These are phyloP conservation scores for Galeopsomyia nigrocyanea DNA, from an alignment of 2,888 invertebrate genomes.

Conservation along the genomic window DNA sequence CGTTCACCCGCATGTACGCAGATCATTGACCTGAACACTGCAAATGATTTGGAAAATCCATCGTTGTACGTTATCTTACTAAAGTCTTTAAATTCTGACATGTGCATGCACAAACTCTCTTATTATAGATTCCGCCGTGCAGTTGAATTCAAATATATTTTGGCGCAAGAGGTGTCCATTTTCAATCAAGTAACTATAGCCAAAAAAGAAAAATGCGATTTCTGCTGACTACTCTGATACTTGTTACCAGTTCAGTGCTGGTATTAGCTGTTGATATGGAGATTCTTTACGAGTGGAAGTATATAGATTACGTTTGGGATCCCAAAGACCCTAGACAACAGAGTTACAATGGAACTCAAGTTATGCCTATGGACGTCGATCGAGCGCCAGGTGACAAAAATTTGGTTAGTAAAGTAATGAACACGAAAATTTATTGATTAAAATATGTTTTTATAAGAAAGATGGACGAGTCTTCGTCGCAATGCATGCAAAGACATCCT, in stretches of 20 bases:
- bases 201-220: background rate
- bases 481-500: constrained; percentile 74
- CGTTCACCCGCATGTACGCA: too few species aligned
- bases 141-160: too few species aligned
- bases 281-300: constrained; percentile 78
- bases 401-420: too few species aligned
- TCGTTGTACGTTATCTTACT: too few species aligned
- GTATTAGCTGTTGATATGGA: constrained; percentile 48
- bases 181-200: too few species aligned
- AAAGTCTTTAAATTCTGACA: too few species aligned
- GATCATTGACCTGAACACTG: too few species aligned
- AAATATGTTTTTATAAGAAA: constrained; percentile 18
- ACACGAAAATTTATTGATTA: background rate
- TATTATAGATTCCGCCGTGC: too few species aligned
- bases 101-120: too few species aligned
- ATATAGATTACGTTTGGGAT: constrained; percentile 70
- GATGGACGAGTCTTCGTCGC: constrained; percentile 74
- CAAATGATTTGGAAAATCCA: too few species aligned
- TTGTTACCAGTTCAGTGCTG: background rate
- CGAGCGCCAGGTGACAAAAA: constrained; percentile 8
- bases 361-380: constrained; percentile 51
- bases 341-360: constrained; percentile 43
- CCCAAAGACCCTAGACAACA: constrained; percentile 68
- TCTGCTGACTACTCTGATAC: background rate
- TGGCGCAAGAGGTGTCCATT: too few species aligned